Evolutionary conservation across 2,888 invertebrate species (phyloP), one percentile per base, ranked within the genome.

Genomic region (Xiphydria camelus): DNA sequence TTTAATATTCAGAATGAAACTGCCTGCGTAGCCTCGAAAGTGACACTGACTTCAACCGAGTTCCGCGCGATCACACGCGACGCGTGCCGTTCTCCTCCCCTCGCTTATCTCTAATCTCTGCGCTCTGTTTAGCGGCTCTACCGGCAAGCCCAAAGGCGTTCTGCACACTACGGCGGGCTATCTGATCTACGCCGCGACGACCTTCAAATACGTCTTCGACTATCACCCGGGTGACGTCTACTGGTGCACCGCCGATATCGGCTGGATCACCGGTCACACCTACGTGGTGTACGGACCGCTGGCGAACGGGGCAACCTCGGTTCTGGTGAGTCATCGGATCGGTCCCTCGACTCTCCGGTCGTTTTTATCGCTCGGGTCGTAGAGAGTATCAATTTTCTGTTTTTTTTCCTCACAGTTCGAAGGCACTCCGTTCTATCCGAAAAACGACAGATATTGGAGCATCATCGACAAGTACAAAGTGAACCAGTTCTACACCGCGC

Each of bases 101-200:
- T n/a, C 7, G 23, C 23, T 23, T 7, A n/a, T 23, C 23, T 23
- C 14, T 14, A 12, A 32, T n/a, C 3, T 32, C 32, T 14, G n/a
- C 2, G n/a, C n/a, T 32, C 9, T 5, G 43, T 36, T 18, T 56
- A 86, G 86, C 63, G 95, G 95, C 1, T 97, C 96, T 0, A 99
- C 98, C 1, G 98, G 98, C 15, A 96, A 95, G 75, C 98, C 99
- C 0, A 99, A 99, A 74, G 99, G 98, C 12, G 96, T 99, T 3
- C 77, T 97, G 20, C 99, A 99, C 76, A 94, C 96, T 0, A 89
- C 91, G 0, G 97, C 86, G 0, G 99, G 99, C 0, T 99, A 97
- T 78, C 82, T 99, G 79, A 70, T 96, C 44, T 98, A 98, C 73
- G 89, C 91, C 0, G 89, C 94, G 0, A 88, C 93, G 1, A 94